A percentile compares a stretch with the other conserved stretches of the same genome.
phyloP scores from a whole-genome alignment of 2,113 vertebrate genomes.

The Plotosus lineatus region DNA sequence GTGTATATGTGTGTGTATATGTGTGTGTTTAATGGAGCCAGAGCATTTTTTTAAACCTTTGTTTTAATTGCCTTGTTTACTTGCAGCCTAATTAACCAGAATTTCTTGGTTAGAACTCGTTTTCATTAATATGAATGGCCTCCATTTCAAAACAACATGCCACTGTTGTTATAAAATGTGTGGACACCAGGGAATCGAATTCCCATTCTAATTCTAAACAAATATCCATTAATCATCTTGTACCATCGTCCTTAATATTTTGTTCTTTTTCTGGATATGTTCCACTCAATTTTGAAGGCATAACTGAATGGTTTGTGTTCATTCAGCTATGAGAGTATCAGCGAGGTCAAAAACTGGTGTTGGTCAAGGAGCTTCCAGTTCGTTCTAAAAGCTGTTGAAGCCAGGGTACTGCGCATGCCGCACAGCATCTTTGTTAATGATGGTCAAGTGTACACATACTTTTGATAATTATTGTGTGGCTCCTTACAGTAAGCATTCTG shows the following conservation, averaged over 20 bases:
- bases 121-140: background rate
- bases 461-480: background rate
- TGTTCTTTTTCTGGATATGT: background rate
- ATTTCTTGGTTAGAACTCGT: background rate
- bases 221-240: no score
- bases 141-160: background rate
- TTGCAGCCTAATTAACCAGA: background rate
- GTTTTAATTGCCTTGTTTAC: background rate
- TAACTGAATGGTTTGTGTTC: background rate
- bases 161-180: background rate
- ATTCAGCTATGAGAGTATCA: background rate
- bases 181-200: background rate
- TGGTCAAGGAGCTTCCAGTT: background rate
- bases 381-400: background rate
- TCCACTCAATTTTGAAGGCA: background rate
- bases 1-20: constrained; percentile 10
- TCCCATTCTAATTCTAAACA: background rate
- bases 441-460: background rate
- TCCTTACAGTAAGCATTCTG: background rate
- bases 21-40: background rate
- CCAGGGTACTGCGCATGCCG: background rate
- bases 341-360: background rate
- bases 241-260: background rate
- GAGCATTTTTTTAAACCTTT: background rate
- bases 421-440: no score